Evolutionary conservation across 2,888 invertebrate genomes (phyloP).

Genomic region (Anoncus sp.): DNA sequence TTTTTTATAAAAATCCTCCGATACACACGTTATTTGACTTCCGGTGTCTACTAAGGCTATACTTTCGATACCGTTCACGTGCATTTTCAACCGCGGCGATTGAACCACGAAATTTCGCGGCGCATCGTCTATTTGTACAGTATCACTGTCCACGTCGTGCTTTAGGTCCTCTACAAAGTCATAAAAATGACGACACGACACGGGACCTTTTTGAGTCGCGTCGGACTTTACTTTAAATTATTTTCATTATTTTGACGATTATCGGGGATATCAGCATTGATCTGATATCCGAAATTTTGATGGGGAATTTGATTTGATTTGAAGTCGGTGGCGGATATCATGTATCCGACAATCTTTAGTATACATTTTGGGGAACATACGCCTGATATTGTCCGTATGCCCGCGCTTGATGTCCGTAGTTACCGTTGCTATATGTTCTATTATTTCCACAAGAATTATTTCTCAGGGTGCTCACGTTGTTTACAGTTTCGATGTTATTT

Average conservation of each 20-base stretch:
- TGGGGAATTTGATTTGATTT: too few relatives aligned
- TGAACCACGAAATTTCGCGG: neutral
- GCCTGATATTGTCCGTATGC: too few relatives aligned
- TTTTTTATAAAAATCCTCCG: slow-evolving; percentile 4
- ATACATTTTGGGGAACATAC: too few relatives aligned
- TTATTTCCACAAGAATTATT: too few relatives aligned
- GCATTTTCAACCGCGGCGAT: neutral
- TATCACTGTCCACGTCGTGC: neutral
- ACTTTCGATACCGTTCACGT: neutral
- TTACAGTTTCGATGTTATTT: neutral
- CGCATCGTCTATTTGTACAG: neutral
- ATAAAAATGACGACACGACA: neutral
- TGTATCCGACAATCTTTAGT: too few relatives aligned
- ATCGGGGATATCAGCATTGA: neutral
- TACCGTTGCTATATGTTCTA: too few relatives aligned
- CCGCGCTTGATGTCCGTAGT: too few relatives aligned
- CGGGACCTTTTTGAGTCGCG: slow-evolving; percentile 11
- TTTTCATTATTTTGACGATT: neutral
- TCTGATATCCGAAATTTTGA: neutral
- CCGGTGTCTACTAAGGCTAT: slow-evolving; percentile 12
- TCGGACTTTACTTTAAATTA: slow-evolving; percentile 9
- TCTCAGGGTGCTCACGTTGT: neutral
- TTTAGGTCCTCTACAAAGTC: slow-evolving; percentile 10
- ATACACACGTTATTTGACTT: slow-evolving; percentile 11
- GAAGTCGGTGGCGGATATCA: neutral